Percentiles rank a stretch among this genome's conserved stretches.
Evolutionary conservation across 2,113 vertebrate genomes (phyloP).

Genomic region (Narcine bancroftii): DNA sequence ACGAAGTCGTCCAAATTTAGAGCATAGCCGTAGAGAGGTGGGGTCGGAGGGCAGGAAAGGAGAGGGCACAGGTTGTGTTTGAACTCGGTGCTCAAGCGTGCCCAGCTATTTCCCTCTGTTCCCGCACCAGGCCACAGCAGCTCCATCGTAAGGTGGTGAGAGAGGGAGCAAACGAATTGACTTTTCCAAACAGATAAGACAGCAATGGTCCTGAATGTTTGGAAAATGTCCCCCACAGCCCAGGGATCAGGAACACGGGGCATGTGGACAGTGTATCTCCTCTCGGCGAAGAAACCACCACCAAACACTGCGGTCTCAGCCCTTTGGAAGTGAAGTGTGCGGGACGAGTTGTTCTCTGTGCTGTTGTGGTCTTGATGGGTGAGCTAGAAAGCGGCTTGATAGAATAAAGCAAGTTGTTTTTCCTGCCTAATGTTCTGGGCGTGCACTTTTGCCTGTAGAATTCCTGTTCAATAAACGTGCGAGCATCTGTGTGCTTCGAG

Average conservation of each 20-base stretch:
- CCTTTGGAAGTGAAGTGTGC: neutral
- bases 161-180: neutral
- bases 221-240: neutral
- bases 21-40: neutral
- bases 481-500: neutral
- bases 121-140: neutral
- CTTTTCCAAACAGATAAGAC: neutral
- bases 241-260: neutral
- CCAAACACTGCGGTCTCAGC: neutral
- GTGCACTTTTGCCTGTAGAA: conserved; percentile 45
- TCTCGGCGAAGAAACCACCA: neutral
- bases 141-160: neutral
- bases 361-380: conserved; percentile 37
- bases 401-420: conserved; percentile 13
- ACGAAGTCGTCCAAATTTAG: neutral
- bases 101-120: neutral
- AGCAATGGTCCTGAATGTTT: neutral
- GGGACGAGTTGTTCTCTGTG: conserved; percentile 30
- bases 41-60: neutral
- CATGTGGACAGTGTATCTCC: neutral
- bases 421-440: conserved; percentile 44
- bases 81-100: neutral
- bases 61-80: neutral
- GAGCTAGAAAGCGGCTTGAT: conserved; percentile 28
- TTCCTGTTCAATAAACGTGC: neutral